phyloP scores from a whole-genome alignment of 2,888 invertebrate species.

The Lepeophtheirus nordmannii region DNA sequence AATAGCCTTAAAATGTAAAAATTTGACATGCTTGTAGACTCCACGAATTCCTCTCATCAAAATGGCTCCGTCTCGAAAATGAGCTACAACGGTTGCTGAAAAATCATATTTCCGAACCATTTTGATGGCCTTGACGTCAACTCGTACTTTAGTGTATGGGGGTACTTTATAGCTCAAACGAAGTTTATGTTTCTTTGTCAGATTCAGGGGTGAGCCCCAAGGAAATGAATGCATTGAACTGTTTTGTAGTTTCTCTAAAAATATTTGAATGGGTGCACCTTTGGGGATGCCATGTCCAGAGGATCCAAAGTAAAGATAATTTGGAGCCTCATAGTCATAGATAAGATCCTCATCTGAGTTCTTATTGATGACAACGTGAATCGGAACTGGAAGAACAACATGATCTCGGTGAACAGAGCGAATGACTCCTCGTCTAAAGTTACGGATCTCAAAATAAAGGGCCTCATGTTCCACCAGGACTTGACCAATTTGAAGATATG shows the following conservation, averaged over 20 bases:
- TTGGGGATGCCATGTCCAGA: slow-evolving; percentile 9
- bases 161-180: background rate
- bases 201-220: slow-evolving; percentile 10
- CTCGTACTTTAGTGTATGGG: background rate
- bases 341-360: background rate
- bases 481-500: slow-evolving; percentile 10
- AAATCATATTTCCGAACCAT: slow-evolving; percentile 2
- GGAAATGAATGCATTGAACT: background rate
- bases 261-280: background rate
- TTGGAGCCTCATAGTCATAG: background rate
- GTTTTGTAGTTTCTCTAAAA: background rate
- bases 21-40: slow-evolving; percentile 8
- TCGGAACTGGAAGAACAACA: background rate
- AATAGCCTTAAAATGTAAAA: background rate
- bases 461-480: slow-evolving; percentile 17
- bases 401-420: slow-evolving; percentile 4
- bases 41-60: slow-evolving; percentile 15
- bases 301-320: slow-evolving; percentile 15
- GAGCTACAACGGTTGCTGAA: slow-evolving; percentile 6
- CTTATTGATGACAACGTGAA: background rate
- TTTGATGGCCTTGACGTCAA: background rate
- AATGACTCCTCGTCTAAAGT: background rate
- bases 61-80: slow-evolving; percentile 19
- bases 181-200: background rate
- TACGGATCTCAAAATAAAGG: slow-evolving; percentile 2